Base-by-base conservation (phyloP, 2,797 vertebrate genomes). In the Smutsia temminckii region DNA sequence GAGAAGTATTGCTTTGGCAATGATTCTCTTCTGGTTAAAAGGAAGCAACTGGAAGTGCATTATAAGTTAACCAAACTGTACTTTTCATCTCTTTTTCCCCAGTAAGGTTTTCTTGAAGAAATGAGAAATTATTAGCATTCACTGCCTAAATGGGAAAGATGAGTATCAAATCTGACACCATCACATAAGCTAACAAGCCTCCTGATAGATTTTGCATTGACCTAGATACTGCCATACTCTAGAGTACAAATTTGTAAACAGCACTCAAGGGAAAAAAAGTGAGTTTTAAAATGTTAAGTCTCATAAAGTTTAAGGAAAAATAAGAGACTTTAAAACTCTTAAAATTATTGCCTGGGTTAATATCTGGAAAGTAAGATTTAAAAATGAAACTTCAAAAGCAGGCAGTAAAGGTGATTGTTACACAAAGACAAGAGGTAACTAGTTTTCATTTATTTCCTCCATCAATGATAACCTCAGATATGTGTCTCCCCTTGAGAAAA, bases 311-410 rank as follows among this genome's bases (percentile, higher is more conserved):
- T 92, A 64, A 83, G 40, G 32, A 88, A 69, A 91, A 87, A 51
- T 49, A 29, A 95, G 29, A 85, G 66, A 81, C 32, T 46, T 68
- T 12, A 85, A 89, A 53, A 80, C 68, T 86, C 37, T 89, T 79
- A 85, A 90, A 92, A 63, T 94, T 85, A 93, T 37, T 89, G 49
- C 63, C 72, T 79, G 59, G 8, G 9, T 72, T 94, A 97, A 88
- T 16, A 88, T 64, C 20, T 80, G 3, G 11, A 95, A 95, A 81
- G 27, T 46, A 79, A 86, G 25, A 42, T 32, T 90, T 84, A 69
- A 66, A 79, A 94, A 68, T 64, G n/a, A 95, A 77, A 92, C 25
- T 74, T 93, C 42, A 86, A 20, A 74, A 91, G 34, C 8, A 74
- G 6, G 49, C 71, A 1, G 2, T 77, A 81, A 78, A 71, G 12